These are phyloP conservation scores for Atethmia centrago DNA, from an alignment of 2,888 invertebrate genomes.

Conservation along the genomic window DNA sequence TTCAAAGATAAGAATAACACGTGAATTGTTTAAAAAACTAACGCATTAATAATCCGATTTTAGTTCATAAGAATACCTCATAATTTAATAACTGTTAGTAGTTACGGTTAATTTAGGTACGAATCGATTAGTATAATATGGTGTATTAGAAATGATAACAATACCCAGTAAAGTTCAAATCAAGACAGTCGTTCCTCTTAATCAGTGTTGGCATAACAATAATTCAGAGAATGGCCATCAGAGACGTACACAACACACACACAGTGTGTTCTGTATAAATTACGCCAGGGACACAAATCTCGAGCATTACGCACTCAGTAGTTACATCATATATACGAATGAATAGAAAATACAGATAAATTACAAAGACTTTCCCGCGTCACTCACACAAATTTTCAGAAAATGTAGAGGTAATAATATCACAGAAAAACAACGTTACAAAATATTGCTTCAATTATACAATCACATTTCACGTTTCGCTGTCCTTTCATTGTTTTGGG, in stretches of 20 bases:
- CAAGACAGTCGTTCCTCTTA: constrained; percentile 64
- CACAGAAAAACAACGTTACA: neutral
- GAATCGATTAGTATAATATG: constrained; percentile 43
- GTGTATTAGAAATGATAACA: constrained; percentile 58
- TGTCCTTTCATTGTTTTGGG: constrained; percentile 4
- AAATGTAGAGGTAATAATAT: neutral
- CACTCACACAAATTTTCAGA: constrained; percentile 9
- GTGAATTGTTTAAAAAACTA: constrained; percentile 24
- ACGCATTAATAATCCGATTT: constrained; percentile 3
- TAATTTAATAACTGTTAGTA: neutral
- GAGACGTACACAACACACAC: constrained; percentile 53
- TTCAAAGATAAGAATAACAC: constrained; percentile 43
- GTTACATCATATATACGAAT: constrained; percentile 55
- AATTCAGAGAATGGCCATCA: constrained; percentile 68
- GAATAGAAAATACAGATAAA: constrained; percentile 64
- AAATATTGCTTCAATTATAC: constrained; percentile 16
- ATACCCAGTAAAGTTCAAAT: constrained; percentile 64
- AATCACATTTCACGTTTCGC: neutral
- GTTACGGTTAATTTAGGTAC: constrained; percentile 4
- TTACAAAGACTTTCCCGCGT: constrained; percentile 38
- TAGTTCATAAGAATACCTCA: neutral
- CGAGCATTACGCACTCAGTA: constrained; percentile 63
- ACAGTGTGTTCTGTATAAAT: constrained; percentile 59
- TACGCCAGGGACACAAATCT: constrained; percentile 66
- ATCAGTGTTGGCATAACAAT: constrained; percentile 69